phyloP scores from a whole-genome alignment of 35 echinoderm and acorn worm species.

The Apostichopus californicus region DNA sequence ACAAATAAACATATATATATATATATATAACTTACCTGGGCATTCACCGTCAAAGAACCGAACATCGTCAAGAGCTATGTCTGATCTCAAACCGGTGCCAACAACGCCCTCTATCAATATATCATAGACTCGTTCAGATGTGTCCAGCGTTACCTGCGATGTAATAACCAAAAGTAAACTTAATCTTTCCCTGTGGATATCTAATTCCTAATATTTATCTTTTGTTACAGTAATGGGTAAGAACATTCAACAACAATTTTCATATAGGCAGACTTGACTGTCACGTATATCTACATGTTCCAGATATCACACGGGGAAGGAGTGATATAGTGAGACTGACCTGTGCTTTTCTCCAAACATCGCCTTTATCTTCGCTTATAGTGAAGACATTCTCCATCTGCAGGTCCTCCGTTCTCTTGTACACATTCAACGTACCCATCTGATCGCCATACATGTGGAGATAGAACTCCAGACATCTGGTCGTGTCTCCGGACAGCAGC shows the following conservation, averaged over 20 bases:
- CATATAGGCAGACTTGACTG: too few species aligned
- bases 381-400: background rate
- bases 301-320: too few species aligned
- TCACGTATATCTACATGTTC: too few species aligned
- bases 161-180: too few species aligned
- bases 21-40: constrained; percentile 20
- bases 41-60: constrained; percentile 67
- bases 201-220: too few species aligned
- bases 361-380: constrained; percentile 22
- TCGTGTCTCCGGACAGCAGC: background rate
- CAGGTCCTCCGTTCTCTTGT: constrained; percentile 7
- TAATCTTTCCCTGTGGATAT: too few species aligned
- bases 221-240: too few species aligned
- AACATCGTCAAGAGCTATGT: constrained; percentile 74
- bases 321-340: background rate
- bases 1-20: too few species aligned
- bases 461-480: constrained; percentile 53
- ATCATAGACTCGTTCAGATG: constrained; percentile 25
- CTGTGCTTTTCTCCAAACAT: constrained; percentile 47
- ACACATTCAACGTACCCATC: constrained; percentile 53
- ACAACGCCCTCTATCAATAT: constrained; percentile 46
- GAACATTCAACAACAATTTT: too few species aligned
- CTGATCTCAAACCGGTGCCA: constrained; percentile 14
- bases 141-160: constrained; percentile 23
- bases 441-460: constrained; percentile 58